Evolutionary conservation across 2,113 vertebrate species (phyloP), one percentile per base, ranked within the genome.

Genomic region (Ammodytes dubius): DNA sequence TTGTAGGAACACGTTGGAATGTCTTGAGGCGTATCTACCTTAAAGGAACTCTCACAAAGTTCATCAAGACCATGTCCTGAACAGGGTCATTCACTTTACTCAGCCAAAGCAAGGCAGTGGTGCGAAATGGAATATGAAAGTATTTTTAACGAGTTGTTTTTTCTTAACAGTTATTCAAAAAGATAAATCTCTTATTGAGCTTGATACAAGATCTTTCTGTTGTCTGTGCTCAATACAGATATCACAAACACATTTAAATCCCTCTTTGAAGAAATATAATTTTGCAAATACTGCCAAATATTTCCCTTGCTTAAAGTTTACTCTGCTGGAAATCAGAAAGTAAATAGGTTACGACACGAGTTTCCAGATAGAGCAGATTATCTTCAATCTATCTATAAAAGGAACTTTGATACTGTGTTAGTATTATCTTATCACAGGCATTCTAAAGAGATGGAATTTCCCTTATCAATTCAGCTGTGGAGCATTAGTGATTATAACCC

Each of bases 401-500:
- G 45, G 12, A 67, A 74, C 68, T 70, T 73, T 81, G 66, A 40
- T 42, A 70, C 49, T 40, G 12, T 27, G n/a, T 73, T 19, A 3
- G 45, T 40, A 1, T 81, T 76, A 63, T 82, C 72, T 77, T 86
- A 73, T 82, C 75, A 11, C 40, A 53, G 37, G 15, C 12, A 52
- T 15, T 27, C 13, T 27, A 71, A 70, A 52, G 35, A 59, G 2
- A 49, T 42, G 35, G 14, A 15, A 15, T 75, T 35, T 40, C 35
- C 49, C 17, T 37, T 39, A 50, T 63, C 14, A 63, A 5, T 49
- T 68, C 49, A 57, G 54, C 64, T 60, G 15, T 1, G 39, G 11
- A n/a, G 4, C 14, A 49, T 19, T 67, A 43, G 15, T 27, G 6
- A 68, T 46, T 47, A 10, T 5, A 37, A 35, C 12, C 11, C n/a